These are phyloP conservation scores for Heteromurus nitidus DNA, from an alignment of 2,888 invertebrate genomes.

Conservation along the genomic window DNA sequence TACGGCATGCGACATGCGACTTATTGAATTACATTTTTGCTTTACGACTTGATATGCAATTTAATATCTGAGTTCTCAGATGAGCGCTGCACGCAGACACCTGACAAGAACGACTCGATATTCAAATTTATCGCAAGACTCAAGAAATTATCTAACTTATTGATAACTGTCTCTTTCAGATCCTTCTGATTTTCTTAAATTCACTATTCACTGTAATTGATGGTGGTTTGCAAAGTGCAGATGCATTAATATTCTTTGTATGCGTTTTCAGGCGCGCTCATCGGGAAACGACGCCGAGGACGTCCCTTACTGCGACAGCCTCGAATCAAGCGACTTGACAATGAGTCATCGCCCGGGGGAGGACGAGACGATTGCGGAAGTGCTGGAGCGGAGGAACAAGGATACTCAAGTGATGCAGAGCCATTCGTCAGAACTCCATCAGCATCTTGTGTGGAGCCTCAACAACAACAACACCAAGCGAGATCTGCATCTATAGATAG, in stretches of 20 bases:
- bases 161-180: conserved; percentile 59
- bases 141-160: conserved; percentile 33
- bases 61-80: background rate
- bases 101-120: background rate
- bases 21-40: conserved; percentile 15
- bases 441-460: conserved; percentile 60
- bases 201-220: conserved; percentile 5
- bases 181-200: conserved; percentile 61
- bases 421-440: conserved; percentile 50
- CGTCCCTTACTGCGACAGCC: conserved; percentile 82
- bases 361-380: conserved; percentile 60
- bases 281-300: conserved; percentile 76
- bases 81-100: background rate
- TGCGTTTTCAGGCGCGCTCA: conserved; percentile 59
- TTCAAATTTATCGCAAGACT: background rate
- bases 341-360: conserved; percentile 65
- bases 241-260: background rate
- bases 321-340: conserved; percentile 78
- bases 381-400: conserved; percentile 67
- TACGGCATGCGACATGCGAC: conserved; percentile 68
- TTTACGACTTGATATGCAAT: conserved; percentile 15
- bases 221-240: background rate
- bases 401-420: conserved; percentile 63
- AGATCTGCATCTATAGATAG: conserved; percentile 64
- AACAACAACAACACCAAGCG: conserved; percentile 62